Percentiles rank a stretch among this genome's conserved stretches.
phyloP scores from a whole-genome alignment of 2,797 vertebrate species.

The Eulemur coronatus region DNA sequence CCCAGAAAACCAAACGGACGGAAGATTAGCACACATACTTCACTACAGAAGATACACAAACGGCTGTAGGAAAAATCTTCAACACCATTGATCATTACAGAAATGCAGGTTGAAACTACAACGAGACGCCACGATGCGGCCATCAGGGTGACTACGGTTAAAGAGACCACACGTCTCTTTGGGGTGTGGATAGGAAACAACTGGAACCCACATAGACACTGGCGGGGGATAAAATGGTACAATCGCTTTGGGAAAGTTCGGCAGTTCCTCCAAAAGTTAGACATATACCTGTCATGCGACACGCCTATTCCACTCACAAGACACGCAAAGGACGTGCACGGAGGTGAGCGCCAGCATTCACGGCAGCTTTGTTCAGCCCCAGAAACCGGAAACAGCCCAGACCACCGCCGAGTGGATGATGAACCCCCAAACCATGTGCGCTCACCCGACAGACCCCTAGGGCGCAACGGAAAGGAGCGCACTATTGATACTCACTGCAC shows the following conservation, averaged over 20 bases:
- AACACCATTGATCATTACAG: rapidly evolving
- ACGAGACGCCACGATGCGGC: too few relatives aligned
- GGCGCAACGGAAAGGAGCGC: background rate
- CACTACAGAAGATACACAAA: background rate
- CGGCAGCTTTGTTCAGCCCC: background rate
- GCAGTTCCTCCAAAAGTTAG: background rate
- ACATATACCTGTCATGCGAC: background rate
- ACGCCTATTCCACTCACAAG: background rate
- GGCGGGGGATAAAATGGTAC: background rate
- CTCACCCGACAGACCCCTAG: background rate
- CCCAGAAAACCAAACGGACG: background rate
- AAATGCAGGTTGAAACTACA: background rate
- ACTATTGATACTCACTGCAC: rapidly evolving
- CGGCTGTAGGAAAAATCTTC: background rate
- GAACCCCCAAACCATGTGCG: rapidly evolving
- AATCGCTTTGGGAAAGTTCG: background rate
- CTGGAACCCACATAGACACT: rapidly evolving
- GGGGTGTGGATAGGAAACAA: background rate
- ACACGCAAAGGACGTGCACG: background rate
- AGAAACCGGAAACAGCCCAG: background rate
- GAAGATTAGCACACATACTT: background rate
- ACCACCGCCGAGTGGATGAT: too few relatives aligned
- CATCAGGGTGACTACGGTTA: rapidly evolving
- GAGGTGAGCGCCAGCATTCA: background rate
- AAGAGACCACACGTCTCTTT: background rate